A percentile compares a stretch with the other conserved stretches of the same genome.
phyloP scores from a whole-genome alignment of 64 coral and sea anemone species.

The Trachythela sp. region DNA sequence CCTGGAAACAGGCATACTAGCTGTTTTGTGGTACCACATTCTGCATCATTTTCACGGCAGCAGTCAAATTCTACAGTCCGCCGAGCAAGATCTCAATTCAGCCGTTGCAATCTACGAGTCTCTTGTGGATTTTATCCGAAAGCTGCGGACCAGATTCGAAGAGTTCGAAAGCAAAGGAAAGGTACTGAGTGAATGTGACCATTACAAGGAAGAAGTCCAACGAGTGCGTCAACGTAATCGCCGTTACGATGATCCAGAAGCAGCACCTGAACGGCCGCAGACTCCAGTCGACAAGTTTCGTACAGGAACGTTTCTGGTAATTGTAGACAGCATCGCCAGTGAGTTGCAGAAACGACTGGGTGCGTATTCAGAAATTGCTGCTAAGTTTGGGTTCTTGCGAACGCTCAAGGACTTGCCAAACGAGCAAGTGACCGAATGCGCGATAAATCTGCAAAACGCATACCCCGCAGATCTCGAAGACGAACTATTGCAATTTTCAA shows the following conservation, averaged over 20 bases:
- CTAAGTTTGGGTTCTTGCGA: background rate
- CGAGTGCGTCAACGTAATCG: slow-evolving; percentile 20
- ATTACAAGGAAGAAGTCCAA: slow-evolving; percentile 5
- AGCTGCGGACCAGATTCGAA: slow-evolving; percentile 12
- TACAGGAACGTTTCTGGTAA: too few species aligned
- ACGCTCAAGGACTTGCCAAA: background rate
- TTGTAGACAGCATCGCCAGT: slow-evolving; percentile 7
- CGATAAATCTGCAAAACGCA: background rate
- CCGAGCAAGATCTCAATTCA: slow-evolving; percentile 6
- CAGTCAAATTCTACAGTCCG: slow-evolving; percentile 21
- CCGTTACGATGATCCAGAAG: slow-evolving; percentile 11
- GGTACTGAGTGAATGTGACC: slow-evolving; percentile 1
- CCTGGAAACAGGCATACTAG: too few species aligned
- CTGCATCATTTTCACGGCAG: slow-evolving; percentile 17
- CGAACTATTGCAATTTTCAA: too few species aligned
- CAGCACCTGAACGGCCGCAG: slow-evolving; percentile 21
- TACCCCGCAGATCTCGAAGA: too few species aligned
- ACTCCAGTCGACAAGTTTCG: too few species aligned
- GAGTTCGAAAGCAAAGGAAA: slow-evolving; percentile 23
- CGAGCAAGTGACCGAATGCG: background rate
- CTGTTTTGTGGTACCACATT: too few species aligned
- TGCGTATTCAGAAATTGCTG: slow-evolving; percentile 15
- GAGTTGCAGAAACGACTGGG: slow-evolving; percentile 1
- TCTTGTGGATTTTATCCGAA: slow-evolving; percentile 11
- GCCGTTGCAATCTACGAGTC: slow-evolving; percentile 20